These are phyloP conservation scores for Calyptomena viridis DNA, from an alignment of 2,113 vertebrate genomes.

Conservation along the genomic window DNA sequence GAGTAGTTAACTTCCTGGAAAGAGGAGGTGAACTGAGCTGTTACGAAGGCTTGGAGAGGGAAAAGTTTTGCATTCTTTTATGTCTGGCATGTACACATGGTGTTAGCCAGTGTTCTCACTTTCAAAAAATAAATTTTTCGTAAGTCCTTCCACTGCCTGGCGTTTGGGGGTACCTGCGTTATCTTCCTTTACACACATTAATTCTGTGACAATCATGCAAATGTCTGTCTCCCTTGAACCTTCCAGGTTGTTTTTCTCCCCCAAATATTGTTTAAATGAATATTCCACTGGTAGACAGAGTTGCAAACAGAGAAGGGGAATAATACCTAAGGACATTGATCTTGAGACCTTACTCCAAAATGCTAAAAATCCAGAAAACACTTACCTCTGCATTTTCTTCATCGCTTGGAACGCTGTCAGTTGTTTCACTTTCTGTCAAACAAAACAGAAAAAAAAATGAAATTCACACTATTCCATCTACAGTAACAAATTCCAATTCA, in stretches of 20 bases:
- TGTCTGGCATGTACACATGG: too few species aligned
- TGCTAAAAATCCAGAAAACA: background rate
- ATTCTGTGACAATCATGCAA: background rate
- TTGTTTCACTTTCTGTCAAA: constrained; percentile 91
- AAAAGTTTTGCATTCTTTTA: too few species aligned
- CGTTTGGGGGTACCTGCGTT: too few species aligned
- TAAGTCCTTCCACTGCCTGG: too few species aligned
- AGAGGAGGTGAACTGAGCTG: too few species aligned
- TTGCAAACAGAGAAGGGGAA: background rate
- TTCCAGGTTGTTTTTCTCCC: background rate
- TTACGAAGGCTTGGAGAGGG: too few species aligned
- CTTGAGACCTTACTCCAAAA: background rate
- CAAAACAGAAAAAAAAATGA: constrained; percentile 59
- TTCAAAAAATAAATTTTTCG: too few species aligned
- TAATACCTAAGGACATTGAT: background rate
- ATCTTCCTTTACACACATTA: background rate
- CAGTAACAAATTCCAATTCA: background rate
- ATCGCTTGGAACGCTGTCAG: constrained; percentile 88
- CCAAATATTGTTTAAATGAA: background rate
- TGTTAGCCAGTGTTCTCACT: too few species aligned
- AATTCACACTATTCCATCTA: background rate
- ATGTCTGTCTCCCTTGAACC: background rate
- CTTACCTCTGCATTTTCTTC: constrained; percentile 87
- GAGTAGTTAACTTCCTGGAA: too few species aligned
- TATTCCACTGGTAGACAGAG: background rate